Percentiles rank a stretch among this genome's conserved stretches.
Conservation (phyloP, 2,113 vertebrate species). For the Aviceda subcristata region DNA sequence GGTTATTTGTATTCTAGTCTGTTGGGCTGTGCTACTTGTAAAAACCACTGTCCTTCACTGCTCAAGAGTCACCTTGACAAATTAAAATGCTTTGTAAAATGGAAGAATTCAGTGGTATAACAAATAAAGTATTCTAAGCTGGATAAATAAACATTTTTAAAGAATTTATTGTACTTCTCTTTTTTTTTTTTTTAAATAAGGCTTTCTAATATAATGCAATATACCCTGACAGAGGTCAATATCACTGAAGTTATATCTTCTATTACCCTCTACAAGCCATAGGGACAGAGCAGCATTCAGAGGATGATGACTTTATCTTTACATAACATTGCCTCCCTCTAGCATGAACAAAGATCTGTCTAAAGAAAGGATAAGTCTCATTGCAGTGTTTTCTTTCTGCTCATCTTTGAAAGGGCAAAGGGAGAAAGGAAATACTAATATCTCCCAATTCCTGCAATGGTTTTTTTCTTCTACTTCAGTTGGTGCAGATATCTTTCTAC, state of each 20-base stretch:
- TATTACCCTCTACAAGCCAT: neutral
- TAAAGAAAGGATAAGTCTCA: neutral
- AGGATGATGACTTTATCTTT: neutral
- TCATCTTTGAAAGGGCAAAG: neutral
- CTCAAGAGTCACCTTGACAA: neutral
- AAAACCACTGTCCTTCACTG: neutral
- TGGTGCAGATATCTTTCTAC: neutral
- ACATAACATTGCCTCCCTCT: neutral
- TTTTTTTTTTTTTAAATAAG: neutral
- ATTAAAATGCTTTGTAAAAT: neutral
- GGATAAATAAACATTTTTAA: neutral
- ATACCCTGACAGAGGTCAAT: neutral
- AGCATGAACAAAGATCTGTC: neutral
- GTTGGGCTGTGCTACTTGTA: neutral
- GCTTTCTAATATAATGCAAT: neutral
- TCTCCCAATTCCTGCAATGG: neutral
- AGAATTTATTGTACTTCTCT: neutral
- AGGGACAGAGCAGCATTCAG: neutral
- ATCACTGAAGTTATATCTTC: neutral
- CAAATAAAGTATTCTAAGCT: neutral
- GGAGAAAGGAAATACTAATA: neutral
- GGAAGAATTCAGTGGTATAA: neutral
- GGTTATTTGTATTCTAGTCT: neutral
- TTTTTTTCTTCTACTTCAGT: neutral
- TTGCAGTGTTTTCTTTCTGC: neutral